These are phyloP conservation scores for Lomographa bimaculata DNA, from an alignment of 2,888 invertebrate species.

Conservation along the genomic window DNA sequence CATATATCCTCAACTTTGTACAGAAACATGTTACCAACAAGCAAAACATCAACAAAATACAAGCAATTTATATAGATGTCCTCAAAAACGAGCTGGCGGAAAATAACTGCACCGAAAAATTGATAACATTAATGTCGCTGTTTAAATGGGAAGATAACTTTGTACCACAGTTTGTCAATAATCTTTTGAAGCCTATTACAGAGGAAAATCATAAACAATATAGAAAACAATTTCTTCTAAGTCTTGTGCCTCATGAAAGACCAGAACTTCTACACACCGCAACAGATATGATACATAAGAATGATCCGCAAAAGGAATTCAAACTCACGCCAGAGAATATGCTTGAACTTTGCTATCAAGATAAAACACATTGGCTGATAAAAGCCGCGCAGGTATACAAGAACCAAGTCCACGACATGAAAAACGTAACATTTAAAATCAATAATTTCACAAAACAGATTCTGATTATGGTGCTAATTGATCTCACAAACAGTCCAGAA, in stretches of 20 bases:
- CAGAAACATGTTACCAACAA: conserved; percentile 49
- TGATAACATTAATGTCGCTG: conserved; percentile 64
- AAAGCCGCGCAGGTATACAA: conserved; percentile 75
- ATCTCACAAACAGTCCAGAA: conserved; percentile 74
- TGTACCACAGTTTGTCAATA: conserved; percentile 52
- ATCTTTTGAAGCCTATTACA: conserved; percentile 59
- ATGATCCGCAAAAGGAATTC: conserved; percentile 70
- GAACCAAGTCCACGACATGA: conserved; percentile 71
- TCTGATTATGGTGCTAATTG: conserved; percentile 76
- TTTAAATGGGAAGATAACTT: conserved; percentile 61
- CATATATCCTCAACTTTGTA: conserved; percentile 55
- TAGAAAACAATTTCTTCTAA: conserved; percentile 72
- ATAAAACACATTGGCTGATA: conserved; percentile 74
- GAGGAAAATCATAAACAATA: conserved; percentile 66
- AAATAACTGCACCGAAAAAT: conserved; percentile 57
- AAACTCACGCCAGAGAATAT: conserved; percentile 77
- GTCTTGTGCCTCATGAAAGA: conserved; percentile 64
- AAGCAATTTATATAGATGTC: conserved; percentile 59
- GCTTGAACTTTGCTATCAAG: conserved; percentile 76
- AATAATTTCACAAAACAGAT: conserved; percentile 79
- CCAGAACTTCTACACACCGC: conserved; percentile 60
- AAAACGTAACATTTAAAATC: conserved; percentile 75
- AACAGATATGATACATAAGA: conserved; percentile 64
- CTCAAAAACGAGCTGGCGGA: conserved; percentile 61
- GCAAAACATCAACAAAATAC: conserved; percentile 52